A percentile compares a stretch with the other conserved stretches of the same genome.
Conservation (phyloP, 1,140 invertebrate species). For the Sesamia nonagrioides region DNA sequence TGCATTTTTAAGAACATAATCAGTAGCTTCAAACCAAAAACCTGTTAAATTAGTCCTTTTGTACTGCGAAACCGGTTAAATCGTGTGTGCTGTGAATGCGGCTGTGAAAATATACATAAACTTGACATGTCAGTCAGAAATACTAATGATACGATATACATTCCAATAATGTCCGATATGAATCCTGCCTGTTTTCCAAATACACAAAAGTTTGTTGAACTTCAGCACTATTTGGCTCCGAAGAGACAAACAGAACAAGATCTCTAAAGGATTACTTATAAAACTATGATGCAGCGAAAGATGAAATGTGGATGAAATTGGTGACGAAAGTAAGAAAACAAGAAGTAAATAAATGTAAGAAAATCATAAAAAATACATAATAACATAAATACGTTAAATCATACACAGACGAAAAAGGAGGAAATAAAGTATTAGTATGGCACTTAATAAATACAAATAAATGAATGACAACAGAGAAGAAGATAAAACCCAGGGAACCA, state of each 20-base stretch:
- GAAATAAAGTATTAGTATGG: not conserved
- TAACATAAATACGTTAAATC: not conserved
- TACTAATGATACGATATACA: not conserved
- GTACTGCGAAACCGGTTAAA: not conserved
- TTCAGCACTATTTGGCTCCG: not conserved
- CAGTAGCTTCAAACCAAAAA: not conserved
- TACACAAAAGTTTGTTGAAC: not conserved
- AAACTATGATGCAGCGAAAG: constrained; percentile 13
- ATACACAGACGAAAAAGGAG: not conserved
- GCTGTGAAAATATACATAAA: too few species aligned
- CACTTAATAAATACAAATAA: not conserved
- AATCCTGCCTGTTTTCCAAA: not conserved
- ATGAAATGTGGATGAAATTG: not conserved
- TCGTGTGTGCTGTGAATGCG: too few species aligned
- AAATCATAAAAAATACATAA: not conserved
- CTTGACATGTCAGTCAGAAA: not conserved
- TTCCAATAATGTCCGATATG: not conserved
- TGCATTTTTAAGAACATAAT: not conserved
- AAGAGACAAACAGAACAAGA: not conserved
- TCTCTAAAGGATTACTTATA: not conserved
- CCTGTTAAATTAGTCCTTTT: too few species aligned
- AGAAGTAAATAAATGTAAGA: too few species aligned
- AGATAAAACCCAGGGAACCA: too few species aligned
- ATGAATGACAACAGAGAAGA: too few species aligned
- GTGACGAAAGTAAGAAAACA: not conserved